Base-by-base conservation (phyloP, 2,888 invertebrate species). In the Hirtodrosophila trivittata region DNA sequence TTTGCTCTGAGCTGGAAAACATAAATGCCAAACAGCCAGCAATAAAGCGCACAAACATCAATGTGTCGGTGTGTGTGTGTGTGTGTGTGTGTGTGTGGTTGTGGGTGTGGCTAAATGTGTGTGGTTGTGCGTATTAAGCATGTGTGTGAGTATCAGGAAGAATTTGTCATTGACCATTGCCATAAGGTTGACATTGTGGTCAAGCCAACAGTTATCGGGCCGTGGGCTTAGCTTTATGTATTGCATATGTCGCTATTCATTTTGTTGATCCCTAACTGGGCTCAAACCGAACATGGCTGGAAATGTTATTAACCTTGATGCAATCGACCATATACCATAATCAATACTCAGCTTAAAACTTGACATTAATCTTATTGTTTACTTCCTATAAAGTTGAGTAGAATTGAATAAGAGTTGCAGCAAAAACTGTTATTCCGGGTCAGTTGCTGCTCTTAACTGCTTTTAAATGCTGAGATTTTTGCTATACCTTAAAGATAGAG, bases 1-100 rank as follows among this genome's bases (percentile, higher is more conserved):
- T 73, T 66, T 82, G 74, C 60, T 67, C 60, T 49, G 56, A 73
- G 63, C 75, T 58, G 66, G 51, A 56, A 62, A 35, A 49, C 72
- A 69, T 67, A 70, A 77, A 69, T 56, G 73, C 75, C 65, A 64
- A 52, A 59, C 46, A 58, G 45, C 30, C 41, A 51, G 59, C 73
- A 67, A 76, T 58, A 67, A 63, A 51, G 70, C 43, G 59, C 70
- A 70, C 64, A 72, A 58, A 54, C 64, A 66, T 46, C 46, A 10
- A 26, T 18, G n/a, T 35, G 9, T 33, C 3, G 18, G 18, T 10
- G n/a, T 9, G 10, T 7, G 6, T 14, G 18, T 6, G n/a, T 4
- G 6, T 16, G n/a, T 38, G 8, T 43, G 46, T 33, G 39, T 37
- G 35, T 45, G 41, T 32, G 42, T 37, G 16, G n/a, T n/a, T n/a